Conservation (phyloP, 1,140 invertebrate species). For the Zaprionus kolodkinae region DNA sequence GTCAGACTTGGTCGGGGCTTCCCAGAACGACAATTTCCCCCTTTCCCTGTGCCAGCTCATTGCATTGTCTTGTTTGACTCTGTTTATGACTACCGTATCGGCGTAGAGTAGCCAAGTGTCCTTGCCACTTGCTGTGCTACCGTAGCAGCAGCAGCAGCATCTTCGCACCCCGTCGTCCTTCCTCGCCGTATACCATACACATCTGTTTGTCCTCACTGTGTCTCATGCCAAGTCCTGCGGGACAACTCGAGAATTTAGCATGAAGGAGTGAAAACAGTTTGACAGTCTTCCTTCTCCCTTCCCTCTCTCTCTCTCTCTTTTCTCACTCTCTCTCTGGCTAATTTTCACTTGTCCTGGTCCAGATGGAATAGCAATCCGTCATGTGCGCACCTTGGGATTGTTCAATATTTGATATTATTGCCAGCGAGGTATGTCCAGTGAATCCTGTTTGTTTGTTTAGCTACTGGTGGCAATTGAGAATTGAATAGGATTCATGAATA, state of each 20-base stretch:
- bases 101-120: constrained; percentile 38
- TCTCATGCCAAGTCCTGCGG: constrained; percentile 45
- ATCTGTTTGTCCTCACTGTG: constrained; percentile 29
- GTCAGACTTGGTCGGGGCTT: constrained; percentile 10
- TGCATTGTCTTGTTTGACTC: constrained; percentile 31
- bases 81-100: constrained; percentile 63
- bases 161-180: constrained; percentile 20
- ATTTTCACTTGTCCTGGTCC: constrained; percentile 39
- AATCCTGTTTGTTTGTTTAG: constrained; percentile 29
- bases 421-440: not conserved
- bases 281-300: constrained; percentile 10
- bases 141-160: constrained; percentile 21
- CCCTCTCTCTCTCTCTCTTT: constrained; percentile 1
- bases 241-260: constrained; percentile 54
- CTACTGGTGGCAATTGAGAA: constrained; percentile 39
- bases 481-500: constrained; percentile 20
- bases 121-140: constrained; percentile 54
- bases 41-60: not conserved
- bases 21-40: constrained; percentile 14
- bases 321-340: constrained; percentile 21
- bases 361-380: constrained; percentile 37
- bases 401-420: constrained; percentile 56
- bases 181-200: not conserved
- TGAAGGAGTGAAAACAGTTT: constrained; percentile 67
- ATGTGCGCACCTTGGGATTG: constrained; percentile 46